These are phyloP conservation scores for Pseudocheirus occidentalis DNA, from an alignment of 2,797 vertebrate species.

Conservation along the genomic window DNA sequence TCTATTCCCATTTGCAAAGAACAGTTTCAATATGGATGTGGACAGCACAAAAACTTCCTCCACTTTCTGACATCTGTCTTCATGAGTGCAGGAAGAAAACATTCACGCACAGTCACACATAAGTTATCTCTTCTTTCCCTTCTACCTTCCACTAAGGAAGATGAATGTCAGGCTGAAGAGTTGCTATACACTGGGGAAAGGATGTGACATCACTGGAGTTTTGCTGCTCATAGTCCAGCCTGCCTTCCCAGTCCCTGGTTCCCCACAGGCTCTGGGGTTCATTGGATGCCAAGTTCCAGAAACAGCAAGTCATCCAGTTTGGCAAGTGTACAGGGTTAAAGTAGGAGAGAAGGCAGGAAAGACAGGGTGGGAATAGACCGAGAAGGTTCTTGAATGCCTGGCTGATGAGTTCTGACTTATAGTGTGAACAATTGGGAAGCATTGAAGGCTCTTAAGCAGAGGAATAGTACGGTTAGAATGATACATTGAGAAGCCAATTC, in stretches of 20 bases:
- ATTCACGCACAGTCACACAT: neutral
- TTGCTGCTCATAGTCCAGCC: neutral
- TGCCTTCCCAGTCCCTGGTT: neutral
- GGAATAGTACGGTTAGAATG: neutral
- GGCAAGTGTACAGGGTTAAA: neutral
- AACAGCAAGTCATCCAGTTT: neutral
- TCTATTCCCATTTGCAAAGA: neutral
- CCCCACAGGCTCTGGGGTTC: neutral
- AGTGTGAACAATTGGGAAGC: neutral
- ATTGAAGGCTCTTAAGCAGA: neutral
- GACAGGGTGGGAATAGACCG: neutral
- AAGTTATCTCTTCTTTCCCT: conserved; percentile 1
- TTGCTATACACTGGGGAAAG: neutral
- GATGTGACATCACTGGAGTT: neutral
- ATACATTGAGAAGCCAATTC: neutral
- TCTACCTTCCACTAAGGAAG: neutral
- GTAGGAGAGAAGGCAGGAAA: neutral
- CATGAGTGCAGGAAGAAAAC: neutral
- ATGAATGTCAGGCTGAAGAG: neutral
- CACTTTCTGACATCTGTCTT: neutral
- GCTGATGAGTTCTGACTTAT: neutral
- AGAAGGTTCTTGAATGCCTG: neutral
- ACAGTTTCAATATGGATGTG: neutral
- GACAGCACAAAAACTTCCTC: neutral
- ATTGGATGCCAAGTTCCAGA: neutral